phyloP scores from a whole-genome alignment of 2,113 vertebrate genomes.

The Aldabrachelys gigantea region DNA sequence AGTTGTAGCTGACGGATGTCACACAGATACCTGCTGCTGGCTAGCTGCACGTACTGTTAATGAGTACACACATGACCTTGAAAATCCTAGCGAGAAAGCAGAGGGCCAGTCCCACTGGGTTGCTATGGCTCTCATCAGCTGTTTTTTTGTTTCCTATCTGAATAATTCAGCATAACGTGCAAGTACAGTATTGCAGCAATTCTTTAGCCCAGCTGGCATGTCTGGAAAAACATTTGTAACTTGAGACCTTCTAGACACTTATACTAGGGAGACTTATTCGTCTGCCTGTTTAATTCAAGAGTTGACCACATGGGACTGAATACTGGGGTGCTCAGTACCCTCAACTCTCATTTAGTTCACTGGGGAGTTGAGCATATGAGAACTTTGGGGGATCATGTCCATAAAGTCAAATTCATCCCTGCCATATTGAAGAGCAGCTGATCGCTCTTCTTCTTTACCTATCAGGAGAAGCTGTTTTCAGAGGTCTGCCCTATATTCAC shows the following conservation, averaged over 20 bases:
- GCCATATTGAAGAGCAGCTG: rapidly evolving
- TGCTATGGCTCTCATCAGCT: not conserved
- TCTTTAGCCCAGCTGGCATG: not conserved
- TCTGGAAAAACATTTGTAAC: rapidly evolving
- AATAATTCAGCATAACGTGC: not conserved
- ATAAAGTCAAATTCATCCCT: not conserved
- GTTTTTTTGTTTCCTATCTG: not conserved
- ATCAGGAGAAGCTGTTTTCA: not conserved
- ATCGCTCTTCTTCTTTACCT: not conserved
- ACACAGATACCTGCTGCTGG: not conserved
- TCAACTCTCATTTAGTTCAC: not conserved
- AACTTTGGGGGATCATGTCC: rapidly evolving
- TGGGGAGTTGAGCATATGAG: rapidly evolving
- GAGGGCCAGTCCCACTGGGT: not conserved
- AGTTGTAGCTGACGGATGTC: not conserved
- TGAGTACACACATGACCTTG: not conserved
- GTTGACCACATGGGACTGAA: rapidly evolving
- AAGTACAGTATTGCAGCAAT: rapidly evolving
- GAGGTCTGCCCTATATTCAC: not conserved
- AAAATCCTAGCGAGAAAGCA: not conserved
- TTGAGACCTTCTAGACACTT: not conserved
- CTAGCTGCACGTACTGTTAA: not conserved
- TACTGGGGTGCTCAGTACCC: not conserved
- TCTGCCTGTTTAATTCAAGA: not conserved
- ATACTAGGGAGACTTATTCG: rapidly evolving